These are phyloP conservation scores for Pteromalus puparum DNA, from an alignment of 1,140 invertebrate genomes.

Conservation along the genomic window DNA sequence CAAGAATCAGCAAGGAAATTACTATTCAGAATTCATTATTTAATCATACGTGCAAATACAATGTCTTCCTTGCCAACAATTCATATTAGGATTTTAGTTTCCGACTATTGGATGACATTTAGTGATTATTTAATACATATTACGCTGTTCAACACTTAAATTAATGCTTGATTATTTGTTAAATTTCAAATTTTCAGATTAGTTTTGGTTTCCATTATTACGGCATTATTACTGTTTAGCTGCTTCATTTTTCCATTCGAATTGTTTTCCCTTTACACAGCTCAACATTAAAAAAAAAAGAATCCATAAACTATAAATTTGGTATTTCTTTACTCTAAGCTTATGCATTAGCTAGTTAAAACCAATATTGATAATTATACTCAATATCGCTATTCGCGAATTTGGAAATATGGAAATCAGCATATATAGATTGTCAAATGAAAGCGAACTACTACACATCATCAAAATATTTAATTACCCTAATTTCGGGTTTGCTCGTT, in stretches of 20 bases:
- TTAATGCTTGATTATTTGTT: neutral
- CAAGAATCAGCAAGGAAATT: neutral
- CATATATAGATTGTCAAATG: constrained; percentile 25
- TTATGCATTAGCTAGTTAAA: neutral
- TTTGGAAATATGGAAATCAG: constrained; percentile 16
- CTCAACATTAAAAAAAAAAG: neutral
- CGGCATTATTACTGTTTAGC: neutral
- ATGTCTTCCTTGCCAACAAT: neutral
- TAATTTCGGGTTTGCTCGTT: constrained; percentile 10
- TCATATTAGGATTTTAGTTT: constrained; percentile 19
- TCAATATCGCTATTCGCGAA: neutral
- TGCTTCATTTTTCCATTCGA: neutral
- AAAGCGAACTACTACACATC: neutral
- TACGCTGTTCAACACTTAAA: neutral
- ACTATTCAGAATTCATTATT: constrained; percentile 6
- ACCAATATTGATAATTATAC: neutral
- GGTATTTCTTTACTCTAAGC: neutral
- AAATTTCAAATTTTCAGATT: neutral
- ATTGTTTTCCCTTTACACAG: neutral
- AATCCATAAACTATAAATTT: neutral
- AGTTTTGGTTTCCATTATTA: neutral
- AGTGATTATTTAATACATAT: constrained; percentile 19
- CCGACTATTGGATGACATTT: constrained; percentile 1
- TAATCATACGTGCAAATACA: neutral
- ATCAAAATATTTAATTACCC: constrained; percentile 14